Evolutionary conservation across 2,888 invertebrate genomes (phyloP).

Genomic region (Ariolimax columbianus): DNA sequence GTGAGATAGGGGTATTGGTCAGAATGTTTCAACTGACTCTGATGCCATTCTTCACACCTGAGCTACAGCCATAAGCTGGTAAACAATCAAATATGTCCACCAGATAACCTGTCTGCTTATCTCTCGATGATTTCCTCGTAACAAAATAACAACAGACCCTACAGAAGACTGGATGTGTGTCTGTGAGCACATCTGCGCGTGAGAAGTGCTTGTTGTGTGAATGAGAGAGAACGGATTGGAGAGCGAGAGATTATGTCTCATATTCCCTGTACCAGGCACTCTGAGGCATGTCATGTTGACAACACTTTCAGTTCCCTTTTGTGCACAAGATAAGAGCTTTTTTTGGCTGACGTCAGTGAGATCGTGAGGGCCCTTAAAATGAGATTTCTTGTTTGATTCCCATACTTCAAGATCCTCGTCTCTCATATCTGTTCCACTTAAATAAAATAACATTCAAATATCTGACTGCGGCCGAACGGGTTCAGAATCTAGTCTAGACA

Average conservation of each 20-base stretch:
- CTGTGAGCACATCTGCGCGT: too few relatives aligned
- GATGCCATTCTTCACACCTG: too few relatives aligned
- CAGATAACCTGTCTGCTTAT: too few relatives aligned
- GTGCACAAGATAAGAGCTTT: not conserved
- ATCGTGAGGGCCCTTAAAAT: not conserved
- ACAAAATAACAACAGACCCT: too few relatives aligned
- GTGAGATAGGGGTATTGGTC: too few relatives aligned
- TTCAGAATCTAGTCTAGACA: not conserved
- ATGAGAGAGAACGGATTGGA: not conserved
- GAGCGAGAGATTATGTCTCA: not conserved
- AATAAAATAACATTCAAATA: not conserved
- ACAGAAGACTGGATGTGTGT: too few relatives aligned
- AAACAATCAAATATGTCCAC: too few relatives aligned
- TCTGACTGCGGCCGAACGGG: not conserved
- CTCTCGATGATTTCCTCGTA: too few relatives aligned
- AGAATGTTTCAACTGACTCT: too few relatives aligned
- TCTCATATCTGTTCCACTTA: not conserved
- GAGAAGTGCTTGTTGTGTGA: too few relatives aligned
- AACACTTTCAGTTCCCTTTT: not conserved
- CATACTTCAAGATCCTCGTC: not conserved
- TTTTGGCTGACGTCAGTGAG: not conserved
- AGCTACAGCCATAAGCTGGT: too few relatives aligned
- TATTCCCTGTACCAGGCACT: not conserved
- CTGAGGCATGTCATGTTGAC: not conserved
- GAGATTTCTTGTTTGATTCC: not conserved